phyloP scores from a whole-genome alignment of 2,888 invertebrate species.

The Hydropsyche betteni region DNA sequence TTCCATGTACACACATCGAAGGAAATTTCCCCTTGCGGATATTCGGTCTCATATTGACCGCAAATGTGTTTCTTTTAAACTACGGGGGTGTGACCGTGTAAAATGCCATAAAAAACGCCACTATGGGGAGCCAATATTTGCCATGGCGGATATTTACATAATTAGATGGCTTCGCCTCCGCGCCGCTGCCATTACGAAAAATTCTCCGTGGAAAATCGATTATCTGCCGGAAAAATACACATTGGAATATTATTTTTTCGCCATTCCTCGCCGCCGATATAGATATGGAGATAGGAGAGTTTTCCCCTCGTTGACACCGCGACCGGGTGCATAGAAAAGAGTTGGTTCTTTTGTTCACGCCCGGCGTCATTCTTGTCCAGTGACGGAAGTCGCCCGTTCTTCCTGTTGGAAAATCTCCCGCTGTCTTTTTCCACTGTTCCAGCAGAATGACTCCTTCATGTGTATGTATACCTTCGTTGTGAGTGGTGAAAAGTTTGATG shows the following conservation, averaged over 20 bases:
- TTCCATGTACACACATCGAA: too few relatives aligned
- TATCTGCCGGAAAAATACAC: neutral
- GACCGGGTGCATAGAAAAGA: neutral
- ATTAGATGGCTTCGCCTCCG: slow-evolving; percentile 46
- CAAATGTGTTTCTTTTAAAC: slow-evolving; percentile 36
- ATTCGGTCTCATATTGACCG: slow-evolving; percentile 41
- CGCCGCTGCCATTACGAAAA: neutral
- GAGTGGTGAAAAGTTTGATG: too few relatives aligned
- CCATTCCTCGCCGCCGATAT: neutral
- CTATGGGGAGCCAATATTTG: slow-evolving; percentile 46
- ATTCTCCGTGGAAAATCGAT: neutral
- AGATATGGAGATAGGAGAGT: neutral
- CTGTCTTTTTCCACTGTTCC: slow-evolving; percentile 5
- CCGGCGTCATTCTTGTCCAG: slow-evolving; percentile 49
- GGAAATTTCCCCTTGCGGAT: neutral
- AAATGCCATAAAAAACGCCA: slow-evolving; percentile 45
- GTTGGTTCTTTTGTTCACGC: slow-evolving; percentile 42
- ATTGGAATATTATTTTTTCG: neutral
- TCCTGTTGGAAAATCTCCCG: slow-evolving; percentile 44
- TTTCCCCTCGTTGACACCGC: slow-evolving; percentile 21
- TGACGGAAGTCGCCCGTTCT: slow-evolving; percentile 47
- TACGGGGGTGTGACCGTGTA: slow-evolving; percentile 36
- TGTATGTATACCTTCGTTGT: too few relatives aligned
- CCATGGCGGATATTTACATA: slow-evolving; percentile 50
- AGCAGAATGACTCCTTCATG: neutral